Percentiles rank a stretch among this genome's conserved stretches.
These are phyloP conservation scores for Engystomops pustulosus DNA, from an alignment of 2,113 vertebrate genomes.

Conservation along the genomic window DNA sequence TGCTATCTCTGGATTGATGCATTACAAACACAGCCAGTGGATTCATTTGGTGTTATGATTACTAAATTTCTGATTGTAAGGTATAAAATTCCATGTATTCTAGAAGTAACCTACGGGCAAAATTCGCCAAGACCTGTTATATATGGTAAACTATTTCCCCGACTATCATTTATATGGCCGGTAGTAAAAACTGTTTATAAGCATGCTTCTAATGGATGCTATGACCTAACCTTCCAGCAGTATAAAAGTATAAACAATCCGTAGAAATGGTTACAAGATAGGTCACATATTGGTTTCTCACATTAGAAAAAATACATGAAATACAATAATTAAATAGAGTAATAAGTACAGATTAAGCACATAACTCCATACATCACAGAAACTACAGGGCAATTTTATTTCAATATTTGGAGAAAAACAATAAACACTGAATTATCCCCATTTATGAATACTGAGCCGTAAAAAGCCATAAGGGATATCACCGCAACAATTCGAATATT, in stretches of 20 bases:
- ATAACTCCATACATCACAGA: slow-evolving; percentile 2
- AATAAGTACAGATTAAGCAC: background rate
- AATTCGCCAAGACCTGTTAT: background rate
- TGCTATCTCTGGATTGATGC: background rate
- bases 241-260: background rate
- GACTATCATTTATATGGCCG: background rate
- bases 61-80: background rate
- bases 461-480: slow-evolving; percentile 40
- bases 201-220: background rate
- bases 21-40: too few species aligned
- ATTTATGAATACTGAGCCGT: slow-evolving; percentile 15
- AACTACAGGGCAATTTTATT: background rate
- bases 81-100: background rate
- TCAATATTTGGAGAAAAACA: slow-evolving; percentile 7
- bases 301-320: background rate
- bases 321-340: slow-evolving; percentile 11
- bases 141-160: background rate
- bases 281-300: background rate
- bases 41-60: background rate
- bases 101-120: background rate
- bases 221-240: background rate
- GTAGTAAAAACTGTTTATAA: background rate
- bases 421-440: slow-evolving; percentile 7
- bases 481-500: slow-evolving; percentile 30
- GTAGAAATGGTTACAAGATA: too few species aligned